Percentiles rank a stretch among this genome's conserved stretches.
phyloP scores from a whole-genome alignment of 1,140 invertebrate species.

The Tigriopus japonicus region DNA sequence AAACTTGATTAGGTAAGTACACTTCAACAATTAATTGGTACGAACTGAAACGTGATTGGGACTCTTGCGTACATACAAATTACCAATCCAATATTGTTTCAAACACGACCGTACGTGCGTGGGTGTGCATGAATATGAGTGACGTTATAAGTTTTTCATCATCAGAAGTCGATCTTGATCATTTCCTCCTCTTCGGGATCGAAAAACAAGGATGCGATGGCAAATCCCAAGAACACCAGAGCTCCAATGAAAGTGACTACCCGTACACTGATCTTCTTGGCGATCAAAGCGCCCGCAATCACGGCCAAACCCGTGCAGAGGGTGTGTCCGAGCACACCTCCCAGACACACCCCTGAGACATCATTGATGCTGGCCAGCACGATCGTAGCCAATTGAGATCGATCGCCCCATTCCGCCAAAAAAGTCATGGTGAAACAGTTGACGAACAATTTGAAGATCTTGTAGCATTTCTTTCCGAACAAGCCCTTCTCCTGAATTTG shows the following conservation, averaged over 20 bases:
- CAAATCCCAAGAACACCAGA: slow-evolving; percentile 78
- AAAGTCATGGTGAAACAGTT: slow-evolving; percentile 92
- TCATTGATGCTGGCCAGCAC: slow-evolving; percentile 53
- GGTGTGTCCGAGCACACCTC: slow-evolving; percentile 77
- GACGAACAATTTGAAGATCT: background rate
- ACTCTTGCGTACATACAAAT: no score
- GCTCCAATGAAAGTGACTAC: slow-evolving; percentile 57
- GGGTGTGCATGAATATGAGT: no score
- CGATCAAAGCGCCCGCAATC: slow-evolving; percentile 81
- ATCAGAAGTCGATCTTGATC: no score
- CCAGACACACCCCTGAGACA: slow-evolving; percentile 76
- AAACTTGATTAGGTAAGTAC: no score
- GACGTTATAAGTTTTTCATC: no score
- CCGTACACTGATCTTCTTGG: slow-evolving; percentile 80
- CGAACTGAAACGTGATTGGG: no score
- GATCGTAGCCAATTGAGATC: slow-evolving; percentile 90
- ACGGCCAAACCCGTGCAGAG: slow-evolving; percentile 92
- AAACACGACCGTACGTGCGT: no score
- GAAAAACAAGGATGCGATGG: slow-evolving; percentile 63
- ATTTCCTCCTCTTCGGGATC: background rate
- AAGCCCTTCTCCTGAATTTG: background rate
- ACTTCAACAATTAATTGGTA: no score
- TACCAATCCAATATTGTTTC: no score
- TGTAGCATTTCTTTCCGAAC: background rate
- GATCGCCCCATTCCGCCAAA: slow-evolving; percentile 95